Base-by-base conservation (phyloP, 2,888 invertebrate species). In the Drosophila paucipuncta region DNA sequence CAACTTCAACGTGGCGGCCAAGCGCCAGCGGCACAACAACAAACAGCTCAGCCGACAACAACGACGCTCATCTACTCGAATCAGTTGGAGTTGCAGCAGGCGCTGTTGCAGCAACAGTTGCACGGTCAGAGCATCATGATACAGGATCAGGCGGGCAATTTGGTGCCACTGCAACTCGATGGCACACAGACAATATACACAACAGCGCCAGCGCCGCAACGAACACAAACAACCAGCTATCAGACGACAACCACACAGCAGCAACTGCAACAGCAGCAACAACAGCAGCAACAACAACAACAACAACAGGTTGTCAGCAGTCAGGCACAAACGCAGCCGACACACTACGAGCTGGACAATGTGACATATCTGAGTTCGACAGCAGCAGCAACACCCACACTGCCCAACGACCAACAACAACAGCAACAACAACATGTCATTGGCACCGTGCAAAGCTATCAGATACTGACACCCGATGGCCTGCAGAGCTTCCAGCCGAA, bases 71-170 rank as follows among this genome's bases (percentile, higher is more conserved):
- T 93, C 69, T 92, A 93, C 62, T 93, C 93, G 0, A 92, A 93
- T 73, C 92, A 92, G 78, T 83, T 92, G 73, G 92, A 92, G 68
- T 73, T 92, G 77, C 93, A 93, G 63, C 93, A 92, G 64, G 93
- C 92, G 4, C 69, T 92, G 74, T 61, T 92, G 61, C 92, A 93
- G 68, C 93, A 92, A 39, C 92, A 92, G 70, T 70, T 93, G 75
- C 92, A 92, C 47, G 92, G 92, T 7, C 92, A 92, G 66, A 92
- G 92, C 75, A 93, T 92, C 18, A 92, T 92, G 89, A 92, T 92
- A 50, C 92, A 92, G 82, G 92, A 92, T 75, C 93, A 92, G 66
- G 92, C 92, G 1, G 93, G 92, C 35, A 92, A 92, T 57, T 80
- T 92, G 57, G 90, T 92, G 71, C 92, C 93, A 0, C 78, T 92